Percentiles rank a stretch among this genome's conserved stretches.
These are phyloP conservation scores for Argyrosomus japonicus DNA, from an alignment of 2,113 vertebrate genomes.

Conservation along the genomic window DNA sequence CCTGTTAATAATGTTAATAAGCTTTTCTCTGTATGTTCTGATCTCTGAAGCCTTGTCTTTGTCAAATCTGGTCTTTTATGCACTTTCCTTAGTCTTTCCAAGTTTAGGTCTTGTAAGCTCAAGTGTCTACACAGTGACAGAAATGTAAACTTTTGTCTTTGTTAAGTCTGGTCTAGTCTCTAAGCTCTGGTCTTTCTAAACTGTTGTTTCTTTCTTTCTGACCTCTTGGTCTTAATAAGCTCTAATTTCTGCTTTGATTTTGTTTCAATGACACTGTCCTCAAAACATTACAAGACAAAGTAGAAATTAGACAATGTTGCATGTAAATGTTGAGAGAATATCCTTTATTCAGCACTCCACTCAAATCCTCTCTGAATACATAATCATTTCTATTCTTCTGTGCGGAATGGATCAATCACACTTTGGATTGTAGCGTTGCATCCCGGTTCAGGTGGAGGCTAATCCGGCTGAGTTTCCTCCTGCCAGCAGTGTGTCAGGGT, in stretches of 20 bases:
- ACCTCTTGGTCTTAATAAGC: neutral
- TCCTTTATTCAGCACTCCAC: neutral
- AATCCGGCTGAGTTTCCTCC: conserved; percentile 30
- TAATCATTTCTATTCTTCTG: neutral
- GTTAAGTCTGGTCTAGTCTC: no score
- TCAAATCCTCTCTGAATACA: neutral
- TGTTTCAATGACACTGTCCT: neutral
- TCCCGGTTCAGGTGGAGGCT: conserved; percentile 36
- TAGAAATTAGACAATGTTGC: neutral
- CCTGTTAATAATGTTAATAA: no score
- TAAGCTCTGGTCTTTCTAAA: neutral
- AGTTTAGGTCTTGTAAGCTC: neutral
- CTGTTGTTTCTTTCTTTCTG: neutral
- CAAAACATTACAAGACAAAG: neutral
- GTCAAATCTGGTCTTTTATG: no score
- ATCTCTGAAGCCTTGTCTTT: no score
- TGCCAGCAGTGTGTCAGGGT: conserved; percentile 7
- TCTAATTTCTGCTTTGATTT: neutral
- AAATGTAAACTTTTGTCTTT: no score
- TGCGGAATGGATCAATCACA: neutral
- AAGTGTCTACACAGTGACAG: no score
- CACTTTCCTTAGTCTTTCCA: neutral
- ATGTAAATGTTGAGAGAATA: neutral
- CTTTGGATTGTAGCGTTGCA: neutral
- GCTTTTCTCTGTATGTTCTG: no score